These are phyloP conservation scores for Pelochelys cantorii DNA, from an alignment of 2,797 vertebrate genomes.

Conservation along the genomic window DNA sequence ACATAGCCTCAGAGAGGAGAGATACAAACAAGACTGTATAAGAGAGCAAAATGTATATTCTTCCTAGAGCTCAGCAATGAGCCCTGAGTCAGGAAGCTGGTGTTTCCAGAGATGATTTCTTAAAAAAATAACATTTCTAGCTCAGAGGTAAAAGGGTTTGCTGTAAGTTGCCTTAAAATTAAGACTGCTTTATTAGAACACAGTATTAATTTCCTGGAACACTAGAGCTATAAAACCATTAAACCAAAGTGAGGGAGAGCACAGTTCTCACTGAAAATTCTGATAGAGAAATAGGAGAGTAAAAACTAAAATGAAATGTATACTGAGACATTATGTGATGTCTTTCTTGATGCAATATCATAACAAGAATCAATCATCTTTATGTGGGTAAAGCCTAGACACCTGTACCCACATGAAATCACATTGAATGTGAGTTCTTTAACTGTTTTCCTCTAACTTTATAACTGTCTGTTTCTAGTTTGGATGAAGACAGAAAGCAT, in stretches of 20 bases:
- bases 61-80: conserved; percentile 21
- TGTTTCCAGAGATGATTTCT: conserved; percentile 17
- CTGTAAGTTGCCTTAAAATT: not conserved
- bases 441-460: not conserved
- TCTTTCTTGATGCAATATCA: conserved; percentile 24
- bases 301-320: conserved; percentile 33
- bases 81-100: conserved; percentile 8
- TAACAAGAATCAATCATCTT: not conserved
- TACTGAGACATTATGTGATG: not conserved
- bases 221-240: not conserved
- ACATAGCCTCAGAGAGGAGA: not conserved
- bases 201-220: not conserved
- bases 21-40: conserved; percentile 39
- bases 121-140: not conserved
- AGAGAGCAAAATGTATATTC: conserved; percentile 40
- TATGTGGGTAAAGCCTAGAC: not conserved
- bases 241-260: not conserved
- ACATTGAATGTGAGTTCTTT: not conserved
- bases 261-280: conserved; percentile 23
- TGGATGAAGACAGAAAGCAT: not conserved
- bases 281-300: conserved; percentile 37
- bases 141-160: not conserved
- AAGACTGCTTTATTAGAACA: not conserved
- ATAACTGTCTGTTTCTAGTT: not conserved
- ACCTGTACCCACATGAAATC: not conserved